phyloP scores from a whole-genome alignment of 2,113 vertebrate genomes.

The Scartelaos histophorus region DNA sequence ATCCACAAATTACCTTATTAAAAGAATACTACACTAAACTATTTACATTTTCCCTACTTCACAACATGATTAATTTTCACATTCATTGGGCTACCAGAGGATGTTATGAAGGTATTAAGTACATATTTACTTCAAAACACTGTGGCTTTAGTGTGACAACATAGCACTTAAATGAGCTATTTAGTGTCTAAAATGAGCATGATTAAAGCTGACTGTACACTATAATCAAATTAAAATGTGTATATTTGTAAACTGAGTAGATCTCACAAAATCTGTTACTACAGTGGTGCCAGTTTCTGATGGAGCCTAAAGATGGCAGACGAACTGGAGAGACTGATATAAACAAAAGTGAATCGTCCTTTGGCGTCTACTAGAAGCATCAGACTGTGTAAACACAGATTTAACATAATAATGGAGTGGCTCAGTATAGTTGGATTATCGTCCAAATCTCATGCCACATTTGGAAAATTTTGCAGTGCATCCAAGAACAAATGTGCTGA shows the following conservation, averaged over 20 bases:
- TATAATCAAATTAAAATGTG: conserved; percentile 9
- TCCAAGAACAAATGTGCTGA: neutral
- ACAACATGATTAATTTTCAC: neutral
- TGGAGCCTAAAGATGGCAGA: neutral
- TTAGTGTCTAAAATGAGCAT: neutral
- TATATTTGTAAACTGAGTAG: conserved; percentile 19
- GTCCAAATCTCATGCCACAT: neutral
- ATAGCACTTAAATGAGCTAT: neutral
- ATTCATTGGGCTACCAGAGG: neutral
- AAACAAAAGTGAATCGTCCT: neutral
- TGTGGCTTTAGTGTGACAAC: conserved; percentile 1
- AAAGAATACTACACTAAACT: neutral
- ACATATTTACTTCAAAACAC: neutral
- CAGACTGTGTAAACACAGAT: neutral
- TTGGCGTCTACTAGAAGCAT: neutral
- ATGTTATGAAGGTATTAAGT: neutral
- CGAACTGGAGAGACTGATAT: neutral
- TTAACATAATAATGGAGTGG: neutral
- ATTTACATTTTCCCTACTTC: neutral
- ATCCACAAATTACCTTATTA: conserved; percentile 16
- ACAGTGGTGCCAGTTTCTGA: conserved; percentile 22
- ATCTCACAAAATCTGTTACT: conserved; percentile 9
- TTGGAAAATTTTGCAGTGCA: neutral
- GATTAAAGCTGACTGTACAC: conserved; percentile 12
- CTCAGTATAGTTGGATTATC: neutral